Evolutionary conservation across 2,797 vertebrate species (phyloP), one percentile per base, ranked within the genome.

Genomic region (Heliangelus exortis): DNA sequence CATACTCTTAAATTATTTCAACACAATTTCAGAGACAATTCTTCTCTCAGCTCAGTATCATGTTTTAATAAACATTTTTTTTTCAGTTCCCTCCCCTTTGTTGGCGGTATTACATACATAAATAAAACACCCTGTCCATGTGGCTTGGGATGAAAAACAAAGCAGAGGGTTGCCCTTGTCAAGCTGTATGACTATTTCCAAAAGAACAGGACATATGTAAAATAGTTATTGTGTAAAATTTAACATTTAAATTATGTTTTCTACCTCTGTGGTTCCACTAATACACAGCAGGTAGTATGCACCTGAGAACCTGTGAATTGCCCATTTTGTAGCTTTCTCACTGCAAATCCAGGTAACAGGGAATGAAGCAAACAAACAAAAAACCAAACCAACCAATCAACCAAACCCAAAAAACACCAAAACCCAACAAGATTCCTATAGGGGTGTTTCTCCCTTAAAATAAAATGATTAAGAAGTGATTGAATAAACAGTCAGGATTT

Each of bases 61-160:
- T 12, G 5, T 65, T 10, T 29, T 54, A 41, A 5, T 2, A 53
- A 84, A 12, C 4, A 1, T 17, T 31, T 69, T 63, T 82, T 82
- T 39, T 10, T 11, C 1, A 6, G 47, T 31, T 43, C 10, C 31
- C 39, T 39, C 25, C 3, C 1, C 11, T 68, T 39, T 62, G 2
- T 36, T 71, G 36, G 33, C 2, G 6, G 3, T 11, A n/a, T 47
- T 65, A 17, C 0, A 0, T 13, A 29, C 14, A 29, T 25, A 67
- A 85, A 71, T 9, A 73, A 62, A 62, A 51, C 4, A 31, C 14
- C 1, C 23, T 74, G 23, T 63, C 29, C 7, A 8, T 1, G 1
- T 59, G 17, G 3, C 72, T 68, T 78, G 48, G 41, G 63, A 51
- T 43, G 34, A 43, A 59, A 74, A 77, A 15, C 1, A 83, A 43